Conservation (phyloP, 1,140 invertebrate genomes). For the Adelges cooleyi region DNA sequence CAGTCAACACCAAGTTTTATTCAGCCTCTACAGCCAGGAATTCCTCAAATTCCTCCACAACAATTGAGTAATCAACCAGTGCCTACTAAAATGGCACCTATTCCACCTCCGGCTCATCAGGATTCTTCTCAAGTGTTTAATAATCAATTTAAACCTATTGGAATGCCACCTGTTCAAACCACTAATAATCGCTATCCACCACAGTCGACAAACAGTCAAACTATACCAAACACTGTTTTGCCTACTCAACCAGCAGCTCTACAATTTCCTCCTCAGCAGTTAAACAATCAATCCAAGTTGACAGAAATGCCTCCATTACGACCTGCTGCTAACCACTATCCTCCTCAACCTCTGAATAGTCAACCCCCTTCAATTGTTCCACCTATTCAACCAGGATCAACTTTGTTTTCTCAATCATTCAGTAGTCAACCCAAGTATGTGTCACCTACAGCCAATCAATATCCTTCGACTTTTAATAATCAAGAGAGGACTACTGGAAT, state of each 20-base stretch:
- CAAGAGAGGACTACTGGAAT: too few relatives aligned
- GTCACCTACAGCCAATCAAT: not conserved
- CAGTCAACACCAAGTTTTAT: not conserved
- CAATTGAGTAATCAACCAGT: not conserved
- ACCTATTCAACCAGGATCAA: not conserved
- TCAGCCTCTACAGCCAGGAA: not conserved
- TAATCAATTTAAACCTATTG: not conserved
- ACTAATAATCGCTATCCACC: not conserved
- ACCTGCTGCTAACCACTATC: not conserved
- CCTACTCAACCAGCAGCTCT: not conserved
- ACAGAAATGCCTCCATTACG: not conserved
- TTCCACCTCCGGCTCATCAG: not conserved
- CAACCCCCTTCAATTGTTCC: not conserved
- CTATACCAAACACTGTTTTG: not conserved
- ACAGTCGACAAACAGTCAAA: not conserved
- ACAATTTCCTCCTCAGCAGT: not conserved
- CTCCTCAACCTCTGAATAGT: not conserved
- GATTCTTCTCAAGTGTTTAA: not conserved
- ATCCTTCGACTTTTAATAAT: too few relatives aligned
- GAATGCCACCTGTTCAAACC: not conserved
- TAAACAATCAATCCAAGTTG: not conserved
- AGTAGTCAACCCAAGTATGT: not conserved
- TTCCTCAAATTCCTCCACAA: not conserved
- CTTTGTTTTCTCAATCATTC: not conserved
- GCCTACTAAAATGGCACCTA: too few relatives aligned